Conservation (phyloP, 2,888 invertebrate genomes). For the Lycophotia porphyrea region DNA sequence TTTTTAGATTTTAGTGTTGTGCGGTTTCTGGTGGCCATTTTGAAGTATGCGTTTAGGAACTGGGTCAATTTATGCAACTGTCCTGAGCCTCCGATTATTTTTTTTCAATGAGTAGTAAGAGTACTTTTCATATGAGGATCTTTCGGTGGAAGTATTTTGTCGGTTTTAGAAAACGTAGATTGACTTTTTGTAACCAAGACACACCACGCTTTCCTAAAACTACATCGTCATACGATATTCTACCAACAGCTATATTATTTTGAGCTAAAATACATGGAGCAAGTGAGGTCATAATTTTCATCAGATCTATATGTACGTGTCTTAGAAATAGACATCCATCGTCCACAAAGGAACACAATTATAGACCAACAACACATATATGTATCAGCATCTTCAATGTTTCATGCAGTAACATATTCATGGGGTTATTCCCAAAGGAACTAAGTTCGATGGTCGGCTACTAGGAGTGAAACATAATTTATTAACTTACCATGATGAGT, state of each 20-base stretch:
- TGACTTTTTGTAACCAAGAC: background rate
- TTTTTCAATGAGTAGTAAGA: background rate
- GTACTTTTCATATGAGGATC: too few relatives aligned
- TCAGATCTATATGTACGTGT: background rate
- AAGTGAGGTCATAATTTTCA: background rate
- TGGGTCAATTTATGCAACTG: background rate
- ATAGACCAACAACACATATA: background rate
- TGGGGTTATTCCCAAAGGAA: background rate
- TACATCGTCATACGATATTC: background rate
- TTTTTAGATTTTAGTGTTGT: background rate
- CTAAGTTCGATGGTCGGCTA: slow-evolving; percentile 7
- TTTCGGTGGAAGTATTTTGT: background rate
- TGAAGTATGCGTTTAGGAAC: background rate
- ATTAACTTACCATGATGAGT: slow-evolving; percentile 1
- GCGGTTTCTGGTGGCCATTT: background rate
- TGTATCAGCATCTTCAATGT: slow-evolving; percentile 18
- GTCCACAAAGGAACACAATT: slow-evolving; percentile 7
- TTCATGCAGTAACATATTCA: slow-evolving; percentile 31
- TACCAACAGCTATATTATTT: background rate
- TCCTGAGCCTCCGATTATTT: background rate
- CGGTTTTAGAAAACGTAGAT: background rate
- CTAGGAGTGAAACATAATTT: slow-evolving; percentile 22
- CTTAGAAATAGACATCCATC: background rate
- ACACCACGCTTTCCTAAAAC: background rate
- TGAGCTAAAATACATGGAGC: background rate